A percentile compares a stretch with the other conserved stretches of the same genome.
These are phyloP conservation scores for Lycocerus yunnanus DNA, from an alignment of 2,888 invertebrate species.

Conservation along the genomic window DNA sequence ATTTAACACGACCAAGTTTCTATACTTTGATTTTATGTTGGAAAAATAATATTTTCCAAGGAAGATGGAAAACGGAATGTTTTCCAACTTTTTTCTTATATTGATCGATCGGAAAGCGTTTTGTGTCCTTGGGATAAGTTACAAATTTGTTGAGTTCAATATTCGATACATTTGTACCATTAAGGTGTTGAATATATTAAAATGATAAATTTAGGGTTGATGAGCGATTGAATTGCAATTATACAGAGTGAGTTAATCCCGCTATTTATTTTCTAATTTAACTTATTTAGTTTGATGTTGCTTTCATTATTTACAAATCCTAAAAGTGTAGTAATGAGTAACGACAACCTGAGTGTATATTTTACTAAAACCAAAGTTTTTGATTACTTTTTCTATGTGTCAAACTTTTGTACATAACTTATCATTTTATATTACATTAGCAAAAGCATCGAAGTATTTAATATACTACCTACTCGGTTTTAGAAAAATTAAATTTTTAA, in stretches of 20 bases:
- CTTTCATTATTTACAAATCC: slow-evolving; percentile 1
- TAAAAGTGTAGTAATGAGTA: not conserved
- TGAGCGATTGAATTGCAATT: not conserved
- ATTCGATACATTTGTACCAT: not conserved
- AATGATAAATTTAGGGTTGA: not conserved
- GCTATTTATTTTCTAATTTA: slow-evolving; percentile 5
- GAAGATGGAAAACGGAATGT: not conserved
- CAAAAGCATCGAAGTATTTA: not conserved
- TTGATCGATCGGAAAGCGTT: not conserved
- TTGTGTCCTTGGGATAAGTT: slow-evolving; percentile 1
- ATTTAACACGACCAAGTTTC: not conserved
- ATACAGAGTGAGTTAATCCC: not conserved
- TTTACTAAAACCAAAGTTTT: slow-evolving; percentile 3
- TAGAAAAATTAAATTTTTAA: not conserved
- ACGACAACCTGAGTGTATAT: not conserved
- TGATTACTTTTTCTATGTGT: not conserved
- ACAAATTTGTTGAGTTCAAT: not conserved
- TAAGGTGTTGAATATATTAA: not conserved
- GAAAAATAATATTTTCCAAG: not conserved
- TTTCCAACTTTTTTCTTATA: not conserved
- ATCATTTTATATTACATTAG: not conserved
- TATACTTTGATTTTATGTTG: not conserved
- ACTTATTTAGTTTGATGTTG: not conserved
- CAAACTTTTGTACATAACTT: slow-evolving; percentile 1
- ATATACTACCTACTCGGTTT: not conserved